Evolutionary conservation across 1,140 invertebrate species (phyloP), one percentile per base, ranked within the genome.

Genomic region (Drosophila punjabiensis): DNA sequence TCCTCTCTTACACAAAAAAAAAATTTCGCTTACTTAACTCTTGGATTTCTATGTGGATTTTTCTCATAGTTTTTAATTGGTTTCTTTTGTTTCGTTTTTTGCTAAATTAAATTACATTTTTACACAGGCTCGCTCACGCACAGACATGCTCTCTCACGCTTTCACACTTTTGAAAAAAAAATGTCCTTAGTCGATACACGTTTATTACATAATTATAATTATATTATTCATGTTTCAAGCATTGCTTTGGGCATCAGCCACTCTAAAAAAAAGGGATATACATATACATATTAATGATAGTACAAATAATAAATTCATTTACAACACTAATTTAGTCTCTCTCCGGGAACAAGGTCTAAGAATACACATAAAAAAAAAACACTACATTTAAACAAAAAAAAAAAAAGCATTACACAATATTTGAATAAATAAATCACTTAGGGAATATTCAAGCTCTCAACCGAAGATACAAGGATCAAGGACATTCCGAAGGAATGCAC

Each of bases 81-180:
- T 8, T 39, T 32, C 10, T 7, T 37, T 58, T 16, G 6, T n/a
- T n/a, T n/a, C n/a, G n/a, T n/a, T 24, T 37, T 68, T 66, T 68
- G 74, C 85, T 88, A 89, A 80, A 81, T 88, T 88, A 81, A 89
- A 88, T 88, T 88, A 88, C 84, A 88, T 84, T 88, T 89, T 84
- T 84, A 87, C 77, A 81, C 64, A 56, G 50, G 55, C 79, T 41
- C 62, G 14, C 58, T 6, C 67, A 47, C 47, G 48, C 75, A 55
- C 45, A 32, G 55, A 43, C 52, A 32, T 63, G 30, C 50, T 35
- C 52, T 16, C 52, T 62, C 58, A 30, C 24, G 32, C 50, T n/a
- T 14, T 11, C 76, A 66, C 55, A 76, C 47, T 18, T 30, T 5
- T 13, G 9, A 55, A 88, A 68, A 84, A 73, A 76, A 89, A 74